Evolutionary conservation across 2,797 vertebrate species (phyloP).

Genomic region (Pipistrellus kuhlii): DNA sequence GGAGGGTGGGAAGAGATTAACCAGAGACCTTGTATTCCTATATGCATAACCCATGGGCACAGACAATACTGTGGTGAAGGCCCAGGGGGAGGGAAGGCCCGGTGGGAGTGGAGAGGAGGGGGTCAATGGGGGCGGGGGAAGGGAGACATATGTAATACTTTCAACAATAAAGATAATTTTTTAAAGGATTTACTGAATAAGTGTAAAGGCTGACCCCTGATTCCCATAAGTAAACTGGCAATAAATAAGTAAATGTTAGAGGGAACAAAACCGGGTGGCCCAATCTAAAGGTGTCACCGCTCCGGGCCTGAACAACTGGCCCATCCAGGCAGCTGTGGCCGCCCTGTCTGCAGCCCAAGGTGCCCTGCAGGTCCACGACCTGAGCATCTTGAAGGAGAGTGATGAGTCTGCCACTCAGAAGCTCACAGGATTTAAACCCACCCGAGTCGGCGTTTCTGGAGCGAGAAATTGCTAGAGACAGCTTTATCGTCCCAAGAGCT

Average conservation of each 20-base stretch:
- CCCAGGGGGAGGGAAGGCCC: fast-evolving
- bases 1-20: no score
- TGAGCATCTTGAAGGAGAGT: not conserved
- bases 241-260: slow-evolving; percentile 8
- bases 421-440: not conserved
- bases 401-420: not conserved
- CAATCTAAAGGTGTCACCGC: not conserved
- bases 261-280: slow-evolving; percentile 75
- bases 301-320: not conserved
- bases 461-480: not conserved
- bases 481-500: not conserved
- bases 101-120: no score
- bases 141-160: no score
- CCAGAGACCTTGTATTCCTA: no score
- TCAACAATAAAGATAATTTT: no score
- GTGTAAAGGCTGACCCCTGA: not conserved
- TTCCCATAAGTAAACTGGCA: not conserved
- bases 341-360: not conserved
- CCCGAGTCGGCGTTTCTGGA: not conserved
- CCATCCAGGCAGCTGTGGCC: not conserved
- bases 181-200: not conserved
- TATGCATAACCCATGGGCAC: no score
- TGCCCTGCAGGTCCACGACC: no score
- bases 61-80: no score
- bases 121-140: no score